phyloP scores from a whole-genome alignment of 2,797 vertebrate genomes.

The Coluber constrictor region DNA sequence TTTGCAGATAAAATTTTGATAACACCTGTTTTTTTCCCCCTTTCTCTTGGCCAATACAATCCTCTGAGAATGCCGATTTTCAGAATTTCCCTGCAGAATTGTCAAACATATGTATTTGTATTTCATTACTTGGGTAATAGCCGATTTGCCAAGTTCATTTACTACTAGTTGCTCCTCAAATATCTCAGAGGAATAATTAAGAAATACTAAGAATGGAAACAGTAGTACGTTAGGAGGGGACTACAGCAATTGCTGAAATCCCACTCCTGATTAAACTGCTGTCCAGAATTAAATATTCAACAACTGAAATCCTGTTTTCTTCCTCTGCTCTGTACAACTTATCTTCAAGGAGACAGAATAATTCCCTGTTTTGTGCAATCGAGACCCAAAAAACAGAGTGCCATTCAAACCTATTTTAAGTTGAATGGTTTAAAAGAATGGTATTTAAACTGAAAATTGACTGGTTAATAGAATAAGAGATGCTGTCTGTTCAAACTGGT shows the following conservation, averaged over 20 bases:
- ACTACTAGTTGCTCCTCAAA: constrained; percentile 78
- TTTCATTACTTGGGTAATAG: constrained; percentile 78
- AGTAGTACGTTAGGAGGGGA: constrained; percentile 70
- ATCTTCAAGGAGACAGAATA: constrained; percentile 65
- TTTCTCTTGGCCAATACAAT: constrained; percentile 71
- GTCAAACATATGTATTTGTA: constrained; percentile 82
- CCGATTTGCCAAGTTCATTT: constrained; percentile 80
- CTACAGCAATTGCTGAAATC: constrained; percentile 74
- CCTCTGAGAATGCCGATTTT: constrained; percentile 71
- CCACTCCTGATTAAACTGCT: constrained; percentile 78
- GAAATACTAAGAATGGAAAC: constrained; percentile 77
- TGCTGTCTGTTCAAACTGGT: constrained; percentile 57
- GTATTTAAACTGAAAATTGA: constrained; percentile 71
- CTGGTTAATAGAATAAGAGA: constrained; percentile 64
- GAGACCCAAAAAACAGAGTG: constrained; percentile 50
- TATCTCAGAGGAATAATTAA: constrained; percentile 80
- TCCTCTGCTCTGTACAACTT: constrained; percentile 64
- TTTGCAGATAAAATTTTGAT: constrained; percentile 74
- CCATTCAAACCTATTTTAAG: constrained; percentile 63
- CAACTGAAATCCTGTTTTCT: constrained; percentile 73
- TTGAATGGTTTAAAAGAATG: constrained; percentile 58
- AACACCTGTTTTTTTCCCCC: constrained; percentile 73
- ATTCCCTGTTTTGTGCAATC: constrained; percentile 60
- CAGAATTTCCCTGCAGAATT: constrained; percentile 73
- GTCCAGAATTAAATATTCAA: constrained; percentile 78